phyloP scores from a whole-genome alignment of 1,140 invertebrate genomes.

The Trachymyrmex septentrionalis region DNA sequence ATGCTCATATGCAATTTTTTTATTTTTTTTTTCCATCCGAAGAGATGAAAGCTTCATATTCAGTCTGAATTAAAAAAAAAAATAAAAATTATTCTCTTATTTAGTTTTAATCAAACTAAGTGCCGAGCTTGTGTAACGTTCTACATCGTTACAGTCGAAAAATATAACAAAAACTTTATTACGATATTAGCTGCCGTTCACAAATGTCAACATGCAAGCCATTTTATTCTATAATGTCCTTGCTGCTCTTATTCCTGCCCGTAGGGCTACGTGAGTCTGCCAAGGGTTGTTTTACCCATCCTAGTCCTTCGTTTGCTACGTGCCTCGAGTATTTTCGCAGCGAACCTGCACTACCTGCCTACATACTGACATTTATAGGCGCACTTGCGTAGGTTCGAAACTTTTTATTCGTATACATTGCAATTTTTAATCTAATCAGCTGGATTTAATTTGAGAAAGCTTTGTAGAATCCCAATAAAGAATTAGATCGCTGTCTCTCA shows the following conservation, averaged over 20 bases:
- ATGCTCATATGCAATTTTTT: background rate
- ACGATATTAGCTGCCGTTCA: background rate
- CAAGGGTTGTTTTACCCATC: constrained; percentile 8
- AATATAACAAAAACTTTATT: constrained; percentile 3
- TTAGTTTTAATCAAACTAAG: background rate
- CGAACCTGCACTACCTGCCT: constrained; percentile 8
- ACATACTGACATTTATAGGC: constrained; percentile 48
- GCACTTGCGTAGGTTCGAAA: background rate
- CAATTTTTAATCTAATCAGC: constrained; percentile 19
- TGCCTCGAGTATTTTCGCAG: constrained; percentile 25
- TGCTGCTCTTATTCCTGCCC: background rate
- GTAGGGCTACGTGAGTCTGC: background rate
- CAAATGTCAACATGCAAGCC: background rate
- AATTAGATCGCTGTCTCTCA: background rate
- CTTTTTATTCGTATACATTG: background rate
- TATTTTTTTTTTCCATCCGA: background rate
- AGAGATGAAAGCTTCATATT: background rate
- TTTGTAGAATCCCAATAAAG: background rate
- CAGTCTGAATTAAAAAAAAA: background rate
- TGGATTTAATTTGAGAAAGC: background rate
- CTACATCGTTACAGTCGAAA: background rate
- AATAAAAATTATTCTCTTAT: background rate
- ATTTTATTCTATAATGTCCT: constrained; percentile 2
- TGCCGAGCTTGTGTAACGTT: background rate
- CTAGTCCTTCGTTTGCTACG: constrained; percentile 24